Percentiles rank a stretch among this genome's conserved stretches.
Conservation (phyloP, 2,797 vertebrate species). For the Cirrhinus molitorella region DNA sequence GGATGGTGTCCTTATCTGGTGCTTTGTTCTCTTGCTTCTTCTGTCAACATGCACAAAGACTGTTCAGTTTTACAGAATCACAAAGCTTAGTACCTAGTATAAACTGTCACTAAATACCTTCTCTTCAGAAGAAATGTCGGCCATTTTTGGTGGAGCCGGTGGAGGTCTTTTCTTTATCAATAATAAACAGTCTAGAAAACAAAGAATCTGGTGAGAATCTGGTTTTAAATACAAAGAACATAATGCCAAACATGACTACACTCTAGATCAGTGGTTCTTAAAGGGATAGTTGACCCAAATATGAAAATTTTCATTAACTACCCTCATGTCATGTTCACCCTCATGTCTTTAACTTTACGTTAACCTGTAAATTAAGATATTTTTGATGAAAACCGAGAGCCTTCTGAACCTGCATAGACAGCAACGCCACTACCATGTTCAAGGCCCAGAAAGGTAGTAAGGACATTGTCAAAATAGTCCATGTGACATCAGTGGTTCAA, state of each 20-base stretch:
- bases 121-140: constrained; percentile 91
- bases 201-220: constrained; percentile 33
- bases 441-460: too few relatives aligned
- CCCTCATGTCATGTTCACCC: too few relatives aligned
- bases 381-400: too few relatives aligned
- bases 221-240: background rate
- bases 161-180: constrained; percentile 92
- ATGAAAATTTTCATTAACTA: too few relatives aligned
- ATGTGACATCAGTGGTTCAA: too few relatives aligned
- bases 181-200: constrained; percentile 81
- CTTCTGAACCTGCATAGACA: too few relatives aligned
- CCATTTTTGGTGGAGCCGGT: constrained; percentile 86
- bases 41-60: constrained; percentile 68
- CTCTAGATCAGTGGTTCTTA: background rate
- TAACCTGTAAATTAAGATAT: too few relatives aligned
- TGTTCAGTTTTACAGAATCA: background rate
- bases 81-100: background rate
- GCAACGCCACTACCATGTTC: too few relatives aligned
- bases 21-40: constrained; percentile 97
- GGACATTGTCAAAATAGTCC: too few relatives aligned
- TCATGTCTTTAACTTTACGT: too few relatives aligned
- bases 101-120: constrained; percentile 78
- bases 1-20: constrained; percentile 95
- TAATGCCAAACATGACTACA: background rate
- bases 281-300: too few relatives aligned